Conservation (phyloP, 2,797 vertebrate species). For the Sparidentex hasta region DNA sequence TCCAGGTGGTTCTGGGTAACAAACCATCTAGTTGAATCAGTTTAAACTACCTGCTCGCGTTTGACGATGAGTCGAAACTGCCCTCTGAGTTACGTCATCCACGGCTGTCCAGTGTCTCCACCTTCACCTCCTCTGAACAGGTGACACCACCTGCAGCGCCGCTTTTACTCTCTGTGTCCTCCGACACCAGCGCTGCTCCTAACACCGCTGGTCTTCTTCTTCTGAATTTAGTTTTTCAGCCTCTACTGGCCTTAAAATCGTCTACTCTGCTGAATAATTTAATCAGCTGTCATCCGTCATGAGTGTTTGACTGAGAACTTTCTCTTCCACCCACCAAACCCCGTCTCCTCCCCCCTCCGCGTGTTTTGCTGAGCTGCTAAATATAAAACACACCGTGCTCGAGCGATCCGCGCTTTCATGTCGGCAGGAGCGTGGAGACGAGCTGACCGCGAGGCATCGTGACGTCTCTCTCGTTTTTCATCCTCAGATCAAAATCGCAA, state of each 20-base stretch:
- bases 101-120: too few species aligned
- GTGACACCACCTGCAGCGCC: too few species aligned
- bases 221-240: not conserved
- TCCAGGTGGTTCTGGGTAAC: too few species aligned
- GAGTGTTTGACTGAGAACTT: conserved; percentile 31
- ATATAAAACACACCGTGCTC: conserved; percentile 48
- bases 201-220: too few species aligned
- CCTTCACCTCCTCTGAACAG: too few species aligned
- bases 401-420: conserved; percentile 59
- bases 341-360: not conserved
- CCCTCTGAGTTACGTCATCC: too few species aligned
- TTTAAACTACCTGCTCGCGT: not conserved
- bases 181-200: too few species aligned
- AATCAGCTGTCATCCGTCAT: conserved; percentile 34
- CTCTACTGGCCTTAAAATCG: not conserved
- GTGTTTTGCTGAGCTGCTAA: conserved; percentile 49
- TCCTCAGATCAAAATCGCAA: conserved; percentile 50
- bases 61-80: not conserved
- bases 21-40: not conserved
- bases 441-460: conserved; percentile 59
- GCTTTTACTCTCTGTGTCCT: too few species aligned
- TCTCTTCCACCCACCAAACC: not conserved
- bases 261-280: conserved; percentile 34
- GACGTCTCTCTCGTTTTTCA: conserved; percentile 42
- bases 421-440: conserved; percentile 32